Conservation (phyloP, 2,797 vertebrate species). For the Simalia tracyae region DNA sequence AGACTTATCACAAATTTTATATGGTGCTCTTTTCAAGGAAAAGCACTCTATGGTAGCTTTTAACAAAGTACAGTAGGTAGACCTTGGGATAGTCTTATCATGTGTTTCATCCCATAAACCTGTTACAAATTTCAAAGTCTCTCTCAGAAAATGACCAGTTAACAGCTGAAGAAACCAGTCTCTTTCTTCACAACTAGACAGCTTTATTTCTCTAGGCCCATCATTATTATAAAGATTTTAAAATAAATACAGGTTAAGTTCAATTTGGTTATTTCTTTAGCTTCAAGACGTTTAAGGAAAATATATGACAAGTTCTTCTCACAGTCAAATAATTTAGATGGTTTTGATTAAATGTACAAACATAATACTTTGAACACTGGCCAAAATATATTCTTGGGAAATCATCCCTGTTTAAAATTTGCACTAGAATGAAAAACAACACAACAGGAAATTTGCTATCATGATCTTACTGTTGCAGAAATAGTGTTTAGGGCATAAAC, state of each 20-base stretch:
- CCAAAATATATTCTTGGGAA: slow-evolving; percentile 11
- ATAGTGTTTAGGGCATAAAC: slow-evolving; percentile 11
- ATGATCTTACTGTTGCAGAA: slow-evolving; percentile 10
- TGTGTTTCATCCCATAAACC: too few species aligned
- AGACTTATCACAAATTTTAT: not conserved
- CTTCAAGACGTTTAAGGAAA: not conserved
- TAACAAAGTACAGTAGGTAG: not conserved
- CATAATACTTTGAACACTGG: not conserved
- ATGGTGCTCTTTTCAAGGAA: not conserved
- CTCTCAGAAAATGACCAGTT: too few species aligned
- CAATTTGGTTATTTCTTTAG: not conserved
- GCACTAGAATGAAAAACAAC: slow-evolving; percentile 17
- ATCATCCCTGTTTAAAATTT: not conserved
- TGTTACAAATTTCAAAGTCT: too few species aligned
- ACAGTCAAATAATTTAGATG: not conserved
- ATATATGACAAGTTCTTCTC: not conserved
- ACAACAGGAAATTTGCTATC: slow-evolving; percentile 17
- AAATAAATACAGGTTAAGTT: not conserved
- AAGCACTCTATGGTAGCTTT: not conserved
- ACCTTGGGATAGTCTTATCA: too few species aligned
- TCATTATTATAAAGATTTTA: too few species aligned
- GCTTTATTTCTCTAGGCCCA: too few species aligned
- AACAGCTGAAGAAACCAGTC: too few species aligned
- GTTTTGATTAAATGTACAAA: not conserved
- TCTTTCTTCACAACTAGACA: too few species aligned